Conservation (phyloP, 2,113 vertebrate genomes). For the Myotis lucifugus region DNA sequence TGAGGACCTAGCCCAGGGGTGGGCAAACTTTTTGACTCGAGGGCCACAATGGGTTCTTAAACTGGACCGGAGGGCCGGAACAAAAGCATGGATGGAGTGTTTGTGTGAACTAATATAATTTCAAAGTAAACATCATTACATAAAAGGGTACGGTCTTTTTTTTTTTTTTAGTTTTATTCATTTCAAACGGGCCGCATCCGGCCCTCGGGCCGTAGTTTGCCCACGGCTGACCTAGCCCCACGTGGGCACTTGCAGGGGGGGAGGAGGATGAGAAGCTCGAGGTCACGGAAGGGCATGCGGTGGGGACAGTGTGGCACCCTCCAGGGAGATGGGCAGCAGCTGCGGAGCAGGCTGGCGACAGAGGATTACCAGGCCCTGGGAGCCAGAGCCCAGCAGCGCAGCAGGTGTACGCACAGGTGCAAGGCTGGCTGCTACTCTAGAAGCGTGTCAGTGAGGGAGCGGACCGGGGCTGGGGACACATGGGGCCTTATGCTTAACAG, state of each 20-base stretch:
- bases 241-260: not conserved
- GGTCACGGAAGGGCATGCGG: not conserved
- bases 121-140: too few species aligned
- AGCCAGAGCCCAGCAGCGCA: not conserved
- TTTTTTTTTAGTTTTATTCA: too few species aligned
- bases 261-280: not conserved
- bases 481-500: not conserved
- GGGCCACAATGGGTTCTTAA: too few species aligned
- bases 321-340: slow-evolving; percentile 2
- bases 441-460: not conserved
- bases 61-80: too few species aligned
- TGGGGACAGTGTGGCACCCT: not conserved
- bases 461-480: not conserved
- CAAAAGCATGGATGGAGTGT: too few species aligned
- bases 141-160: too few species aligned
- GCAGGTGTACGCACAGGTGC: not conserved
- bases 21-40: too few species aligned
- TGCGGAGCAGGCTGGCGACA: slow-evolving; percentile 30
- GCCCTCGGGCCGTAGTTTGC: too few species aligned
- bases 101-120: too few species aligned
- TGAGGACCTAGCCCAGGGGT: not conserved
- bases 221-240: not conserved
- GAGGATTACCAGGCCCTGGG: slow-evolving; percentile 18
- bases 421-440: not conserved
- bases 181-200: too few species aligned